Base-by-base conservation (phyloP, 1,140 invertebrate genomes). In the Macrostomum lignano region DNA sequence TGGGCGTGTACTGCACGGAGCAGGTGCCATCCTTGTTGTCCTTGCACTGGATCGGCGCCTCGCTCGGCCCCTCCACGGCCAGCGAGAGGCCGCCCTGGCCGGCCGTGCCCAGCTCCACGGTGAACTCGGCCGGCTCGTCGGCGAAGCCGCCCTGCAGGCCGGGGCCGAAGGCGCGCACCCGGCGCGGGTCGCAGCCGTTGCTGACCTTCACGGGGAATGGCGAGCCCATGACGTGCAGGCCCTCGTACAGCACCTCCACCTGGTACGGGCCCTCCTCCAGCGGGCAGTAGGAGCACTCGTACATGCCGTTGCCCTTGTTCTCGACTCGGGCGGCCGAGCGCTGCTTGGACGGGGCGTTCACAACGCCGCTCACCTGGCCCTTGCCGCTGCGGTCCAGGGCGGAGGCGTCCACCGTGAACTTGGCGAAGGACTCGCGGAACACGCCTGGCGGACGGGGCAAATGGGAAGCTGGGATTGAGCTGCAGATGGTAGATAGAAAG, bases 21-120 rank as follows among this genome's bases (percentile, higher is more conserved):
- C 72, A 74, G 1, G 71, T 75, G 1, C 72, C 72, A 47, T 75
- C 71, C 10, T 71, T 70, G 46, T 75, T 74, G 52, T 75, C 73
- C 21, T 68, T 56, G 41, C 72, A 74, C 44, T 72, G 70, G 38
- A 74, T 73, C 1, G 67, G 67, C 14, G 70, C 71, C 46, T 75
- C 71, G 46, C 69, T 71, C 4, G 73, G 72, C 25, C 55, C 55
- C 37, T 78, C 74, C 41, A 82, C 75, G 3, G 73, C 68, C 25
- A 84, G 54, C 17, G 70, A 71, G 1, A 84, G 55, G 13, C 73
- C 73, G 23, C 77, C 77, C 31, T 70, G 71, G 37, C 78, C 78
- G 17, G 77, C 76, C 31, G 73, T 60, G 30, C 71, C 68, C 44
- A 52, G 54, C 35, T 57, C 53, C 7, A 63, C 71, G 62, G 68